These are phyloP conservation scores for Brachyopa scutellaris DNA, from an alignment of 2,888 invertebrate species.

Conservation along the genomic window DNA sequence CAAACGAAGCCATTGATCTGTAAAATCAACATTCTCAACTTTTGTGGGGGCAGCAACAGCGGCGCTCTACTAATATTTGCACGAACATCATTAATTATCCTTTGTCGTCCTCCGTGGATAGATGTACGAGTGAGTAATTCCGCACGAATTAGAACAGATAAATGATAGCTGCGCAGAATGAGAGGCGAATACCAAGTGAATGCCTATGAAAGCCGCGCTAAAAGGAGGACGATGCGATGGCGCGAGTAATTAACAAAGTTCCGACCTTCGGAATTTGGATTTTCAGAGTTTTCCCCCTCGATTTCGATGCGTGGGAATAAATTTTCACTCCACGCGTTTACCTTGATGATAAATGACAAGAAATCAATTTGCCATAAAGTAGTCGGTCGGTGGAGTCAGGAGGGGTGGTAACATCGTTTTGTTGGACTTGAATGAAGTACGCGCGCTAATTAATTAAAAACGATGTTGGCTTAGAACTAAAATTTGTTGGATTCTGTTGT, in stretches of 20 bases:
- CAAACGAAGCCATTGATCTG: constrained; percentile 67
- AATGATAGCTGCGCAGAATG: constrained; percentile 36
- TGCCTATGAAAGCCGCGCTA: not conserved
- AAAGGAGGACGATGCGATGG: not conserved
- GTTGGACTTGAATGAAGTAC: constrained; percentile 31
- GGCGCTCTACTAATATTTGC: constrained; percentile 67
- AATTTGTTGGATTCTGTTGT: constrained; percentile 6
- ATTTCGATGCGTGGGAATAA: constrained; percentile 61
- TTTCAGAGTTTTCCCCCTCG: constrained; percentile 13
- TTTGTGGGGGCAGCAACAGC: constrained; percentile 57
- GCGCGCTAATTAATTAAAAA: constrained; percentile 39
- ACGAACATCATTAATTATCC: constrained; percentile 71
- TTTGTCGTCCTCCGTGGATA: constrained; percentile 19
- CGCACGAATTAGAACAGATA: constrained; percentile 50
- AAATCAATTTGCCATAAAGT: constrained; percentile 48
- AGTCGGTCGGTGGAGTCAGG: not conserved
- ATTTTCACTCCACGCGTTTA: not conserved
- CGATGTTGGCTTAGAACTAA: too few relatives aligned
- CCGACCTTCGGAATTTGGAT: constrained; percentile 48
- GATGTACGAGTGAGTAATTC: constrained; percentile 25
- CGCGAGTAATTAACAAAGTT: constrained; percentile 59
- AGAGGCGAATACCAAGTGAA: not conserved
- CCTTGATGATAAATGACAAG: constrained; percentile 62
- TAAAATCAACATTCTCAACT: constrained; percentile 70
- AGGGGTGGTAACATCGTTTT: constrained; percentile 32